Percentiles rank a stretch among this genome's conserved stretches.
Evolutionary conservation across 2,113 vertebrate species (phyloP).

Genomic region (Anser brachyrhynchus): DNA sequence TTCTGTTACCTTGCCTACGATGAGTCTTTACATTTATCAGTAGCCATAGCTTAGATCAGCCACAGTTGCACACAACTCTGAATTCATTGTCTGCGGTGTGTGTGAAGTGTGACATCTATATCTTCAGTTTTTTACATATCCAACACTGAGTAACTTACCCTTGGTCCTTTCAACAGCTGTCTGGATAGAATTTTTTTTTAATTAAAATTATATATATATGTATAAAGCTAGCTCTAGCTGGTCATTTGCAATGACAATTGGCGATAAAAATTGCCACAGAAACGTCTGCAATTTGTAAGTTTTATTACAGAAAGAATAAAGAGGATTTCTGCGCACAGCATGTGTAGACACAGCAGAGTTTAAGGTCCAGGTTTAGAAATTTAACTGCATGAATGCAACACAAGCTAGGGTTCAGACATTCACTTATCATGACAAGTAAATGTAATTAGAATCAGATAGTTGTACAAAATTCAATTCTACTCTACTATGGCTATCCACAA

Average conservation of each 20-base stretch:
- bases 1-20: constrained; percentile 47
- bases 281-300: not conserved
- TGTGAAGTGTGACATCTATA: not conserved
- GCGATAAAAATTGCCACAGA: not conserved
- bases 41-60: constrained; percentile 25
- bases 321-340: not conserved
- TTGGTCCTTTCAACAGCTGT: not conserved
- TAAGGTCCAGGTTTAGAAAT: not conserved
- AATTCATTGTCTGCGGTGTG: constrained; percentile 23
- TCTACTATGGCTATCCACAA: not conserved
- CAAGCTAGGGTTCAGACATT: not conserved
- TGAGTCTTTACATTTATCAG: constrained; percentile 51
- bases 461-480: not conserved
- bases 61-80: constrained; percentile 6
- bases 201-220: too few species aligned
- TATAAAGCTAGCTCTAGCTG: accelerated
- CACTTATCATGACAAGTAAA: not conserved
- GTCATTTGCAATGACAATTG: not conserved
- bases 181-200: not conserved
- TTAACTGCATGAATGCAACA: not conserved
- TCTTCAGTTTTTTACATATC: not conserved
- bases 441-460: not conserved
- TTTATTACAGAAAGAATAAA: not conserved
- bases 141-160: not conserved
- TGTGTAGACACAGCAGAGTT: not conserved